A percentile compares a stretch with the other conserved stretches of the same genome.
These are phyloP conservation scores for Callyntrura sp. DNA, from an alignment of 2,888 invertebrate species.

Conservation along the genomic window DNA sequence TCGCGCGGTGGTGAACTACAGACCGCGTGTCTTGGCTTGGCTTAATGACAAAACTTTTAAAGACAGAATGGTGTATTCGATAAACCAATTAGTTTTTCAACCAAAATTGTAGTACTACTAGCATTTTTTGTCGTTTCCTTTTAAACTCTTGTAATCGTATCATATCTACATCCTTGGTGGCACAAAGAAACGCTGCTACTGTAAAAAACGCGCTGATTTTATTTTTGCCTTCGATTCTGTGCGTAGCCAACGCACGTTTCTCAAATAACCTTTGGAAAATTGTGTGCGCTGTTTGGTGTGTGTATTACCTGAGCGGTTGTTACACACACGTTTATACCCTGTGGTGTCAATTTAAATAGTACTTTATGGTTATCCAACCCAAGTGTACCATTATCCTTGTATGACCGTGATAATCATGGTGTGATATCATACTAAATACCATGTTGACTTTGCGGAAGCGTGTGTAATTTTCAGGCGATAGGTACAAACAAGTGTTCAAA, in stretches of 20 bases:
- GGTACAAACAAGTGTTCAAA: not conserved
- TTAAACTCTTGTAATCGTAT: too few species aligned
- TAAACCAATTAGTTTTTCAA: slow-evolving; percentile 12
- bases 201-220: too few species aligned
- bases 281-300: not conserved
- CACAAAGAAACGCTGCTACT: not conserved
- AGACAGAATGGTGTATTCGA: slow-evolving; percentile 42
- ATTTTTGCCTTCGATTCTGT: too few species aligned
- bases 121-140: not conserved
- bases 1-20: slow-evolving; percentile 41
- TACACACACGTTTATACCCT: slow-evolving; percentile 32
- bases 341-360: slow-evolving; percentile 53
- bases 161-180: not conserved
- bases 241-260: slow-evolving; percentile 8
- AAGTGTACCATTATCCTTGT: slow-evolving; percentile 49
- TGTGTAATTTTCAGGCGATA: slow-evolving; percentile 15
- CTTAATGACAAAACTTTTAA: slow-evolving; percentile 9
- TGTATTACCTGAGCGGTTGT: not conserved
- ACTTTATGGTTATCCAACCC: slow-evolving; percentile 16
- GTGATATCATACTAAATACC: slow-evolving; percentile 18
- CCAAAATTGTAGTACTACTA: too few species aligned
- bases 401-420: slow-evolving; percentile 48
- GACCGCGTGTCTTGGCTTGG: slow-evolving; percentile 34
- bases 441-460: not conserved
- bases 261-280: slow-evolving; percentile 46